These are phyloP conservation scores for Pelobates fuscus DNA, from an alignment of 2,113 vertebrate genomes.

Conservation along the genomic window DNA sequence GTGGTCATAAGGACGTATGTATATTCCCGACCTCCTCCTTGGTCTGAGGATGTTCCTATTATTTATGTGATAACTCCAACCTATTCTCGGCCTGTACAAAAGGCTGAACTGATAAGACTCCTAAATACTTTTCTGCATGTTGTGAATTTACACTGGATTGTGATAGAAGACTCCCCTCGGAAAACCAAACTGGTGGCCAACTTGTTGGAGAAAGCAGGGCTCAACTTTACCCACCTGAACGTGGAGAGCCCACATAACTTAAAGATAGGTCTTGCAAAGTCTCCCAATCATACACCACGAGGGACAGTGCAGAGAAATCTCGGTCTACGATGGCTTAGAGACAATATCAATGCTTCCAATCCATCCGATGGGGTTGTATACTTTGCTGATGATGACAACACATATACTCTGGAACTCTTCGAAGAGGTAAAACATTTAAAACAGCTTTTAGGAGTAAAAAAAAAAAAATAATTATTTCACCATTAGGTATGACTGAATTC, in stretches of 20 bases:
- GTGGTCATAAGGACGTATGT: conserved; percentile 66
- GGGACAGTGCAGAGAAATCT: conserved; percentile 90
- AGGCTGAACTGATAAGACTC: conserved; percentile 89
- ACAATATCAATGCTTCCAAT: conserved; percentile 64
- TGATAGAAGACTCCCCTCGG: conserved; percentile 84
- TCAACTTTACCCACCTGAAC: conserved; percentile 89
- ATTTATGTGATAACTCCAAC: conserved; percentile 86
- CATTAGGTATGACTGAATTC: too few species aligned
- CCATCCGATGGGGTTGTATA: conserved; percentile 83
- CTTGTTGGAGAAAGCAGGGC: conserved; percentile 77
- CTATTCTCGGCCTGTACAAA: conserved; percentile 86
- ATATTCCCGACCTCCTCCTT: conserved; percentile 74
- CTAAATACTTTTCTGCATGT: conserved; percentile 90
- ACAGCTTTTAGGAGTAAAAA: too few species aligned
- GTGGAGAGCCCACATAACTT: conserved; percentile 80
- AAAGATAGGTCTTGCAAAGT: conserved; percentile 71
- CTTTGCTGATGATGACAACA: conserved; percentile 96
- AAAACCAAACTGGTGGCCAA: conserved; percentile 77
- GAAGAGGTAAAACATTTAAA: conserved; percentile 81
- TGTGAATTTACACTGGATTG: conserved; percentile 89
- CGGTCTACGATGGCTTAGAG: conserved; percentile 86
- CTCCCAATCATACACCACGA: conserved; percentile 75
- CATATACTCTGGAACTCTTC: conserved; percentile 92
- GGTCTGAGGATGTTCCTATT: conserved; percentile 73
- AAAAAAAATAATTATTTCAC: too few species aligned